Evolutionary conservation across 2,113 vertebrate species (phyloP), one percentile per base, ranked within the genome.

Genomic region (Micronycteris hirsuta): DNA sequence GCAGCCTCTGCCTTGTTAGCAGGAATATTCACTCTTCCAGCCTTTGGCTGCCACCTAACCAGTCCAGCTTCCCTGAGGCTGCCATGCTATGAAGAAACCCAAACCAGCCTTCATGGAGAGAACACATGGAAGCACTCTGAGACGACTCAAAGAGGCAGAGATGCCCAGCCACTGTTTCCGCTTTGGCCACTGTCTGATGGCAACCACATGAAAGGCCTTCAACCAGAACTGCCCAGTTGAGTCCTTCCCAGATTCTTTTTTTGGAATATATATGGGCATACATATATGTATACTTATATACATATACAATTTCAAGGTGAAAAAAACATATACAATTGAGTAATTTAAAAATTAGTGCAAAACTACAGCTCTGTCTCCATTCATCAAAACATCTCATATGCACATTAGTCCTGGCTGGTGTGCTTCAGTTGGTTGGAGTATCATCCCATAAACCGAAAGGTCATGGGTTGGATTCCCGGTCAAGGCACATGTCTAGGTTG

Each of bases 321-420:
- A 77, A 94, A 94, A 82, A 95, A 26, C 58, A 86, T 14, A 61
- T 88, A 33, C 41, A 96, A 36, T 68, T 86, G 20, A 45, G 28
- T 96, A 93, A 96, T 71, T 89, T 47, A 93, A 97, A 88, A 93
- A 5, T 49, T 77, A 89, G 73, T 91, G 63, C 82, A 92, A 89
- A 95, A 93, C n/a, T 24, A 1, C 49, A 81, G 82, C 52, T 92
- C 74, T 96, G 41, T 96, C 89, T 67, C 80, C 78, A 31, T 73
- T 94, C 76, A 80, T 89, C 68, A 86, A 74, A 74, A 77, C 88
- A 78, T 61, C 17, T 63, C 71, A 41, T 52, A 86, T 47, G 95
- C 93, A 97, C 97, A 4, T 58, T 26, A 26, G 22, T 58, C 24
- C 58, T 61, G 58, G 10, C 58, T 13, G 26, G 58, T 61, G 58